phyloP scores from a whole-genome alignment of 2,888 invertebrate species.

The Diabrotica balteata region DNA sequence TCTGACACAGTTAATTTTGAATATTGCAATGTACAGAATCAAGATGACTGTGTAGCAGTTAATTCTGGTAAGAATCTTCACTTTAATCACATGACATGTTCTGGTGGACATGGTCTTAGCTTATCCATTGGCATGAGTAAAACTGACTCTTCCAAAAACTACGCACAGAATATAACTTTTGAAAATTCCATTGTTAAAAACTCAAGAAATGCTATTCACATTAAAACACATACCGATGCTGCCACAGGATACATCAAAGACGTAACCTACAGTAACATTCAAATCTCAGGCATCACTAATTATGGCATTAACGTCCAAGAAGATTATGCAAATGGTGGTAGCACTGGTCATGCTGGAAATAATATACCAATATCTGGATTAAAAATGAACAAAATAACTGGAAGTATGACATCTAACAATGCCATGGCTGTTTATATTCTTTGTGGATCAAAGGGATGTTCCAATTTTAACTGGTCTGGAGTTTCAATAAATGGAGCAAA shows the following conservation, averaged over 20 bases:
- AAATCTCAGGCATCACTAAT: conserved; percentile 29
- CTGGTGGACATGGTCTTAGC: conserved; percentile 39
- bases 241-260: conserved; percentile 30
- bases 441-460: conserved; percentile 37
- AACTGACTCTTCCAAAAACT: conserved; percentile 26
- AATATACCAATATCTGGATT: conserved; percentile 38
- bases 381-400: conserved; percentile 22
- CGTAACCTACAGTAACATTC: conserved; percentile 36
- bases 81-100: conserved; percentile 33
- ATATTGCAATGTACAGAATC: conserved; percentile 35
- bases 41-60: conserved; percentile 40
- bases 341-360: conserved; percentile 28
- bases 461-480: conserved; percentile 31
- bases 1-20: conserved; percentile 23
- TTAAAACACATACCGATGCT: conserved; percentile 39
- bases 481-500: conserved; percentile 27
- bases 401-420: conserved; percentile 21
- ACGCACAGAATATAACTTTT: conserved; percentile 29
- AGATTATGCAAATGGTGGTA: conserved; percentile 34
- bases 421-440: conserved; percentile 32
- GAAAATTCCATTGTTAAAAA: conserved; percentile 21
- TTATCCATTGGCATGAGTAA: conserved; percentile 37
- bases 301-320: conserved; percentile 40
- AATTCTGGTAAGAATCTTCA: conserved; percentile 34
- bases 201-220: conserved; percentile 38